Conservation (phyloP, 2,888 invertebrate genomes). For the Diarsia dahlii region DNA sequence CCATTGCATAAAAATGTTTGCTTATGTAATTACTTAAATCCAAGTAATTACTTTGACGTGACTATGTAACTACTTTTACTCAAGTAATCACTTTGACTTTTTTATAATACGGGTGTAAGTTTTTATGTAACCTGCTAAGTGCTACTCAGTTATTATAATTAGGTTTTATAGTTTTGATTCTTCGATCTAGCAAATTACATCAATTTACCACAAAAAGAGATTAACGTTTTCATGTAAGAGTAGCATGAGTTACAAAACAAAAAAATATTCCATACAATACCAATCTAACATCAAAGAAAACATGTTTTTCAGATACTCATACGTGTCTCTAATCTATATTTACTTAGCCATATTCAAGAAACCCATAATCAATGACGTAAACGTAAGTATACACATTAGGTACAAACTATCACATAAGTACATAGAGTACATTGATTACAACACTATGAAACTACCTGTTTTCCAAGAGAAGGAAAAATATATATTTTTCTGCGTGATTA, state of each 20-base stretch:
- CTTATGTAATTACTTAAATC: no score
- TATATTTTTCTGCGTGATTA: conserved; percentile 67
- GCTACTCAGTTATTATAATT: not conserved
- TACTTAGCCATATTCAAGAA: conserved; percentile 33
- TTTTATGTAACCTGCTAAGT: not conserved
- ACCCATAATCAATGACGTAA: conserved; percentile 37
- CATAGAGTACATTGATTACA: conserved; percentile 26
- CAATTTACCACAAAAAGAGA: not conserved
- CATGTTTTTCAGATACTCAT: conserved; percentile 37
- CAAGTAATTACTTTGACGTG: no score
- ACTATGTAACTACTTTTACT: not conserved
- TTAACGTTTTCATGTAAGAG: not conserved
- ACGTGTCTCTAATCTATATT: conserved; percentile 51
- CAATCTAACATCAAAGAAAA: conserved; percentile 20
- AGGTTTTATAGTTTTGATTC: not conserved
- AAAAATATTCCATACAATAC: conserved; percentile 40
- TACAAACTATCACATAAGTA: not conserved
- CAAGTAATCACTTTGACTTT: no score
- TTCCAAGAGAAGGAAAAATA: conserved; percentile 46
- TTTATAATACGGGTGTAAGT: no score
- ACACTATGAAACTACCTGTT: conserved; percentile 29
- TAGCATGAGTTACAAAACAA: conserved; percentile 8
- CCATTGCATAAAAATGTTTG: no score
- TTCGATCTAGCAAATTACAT: not conserved
- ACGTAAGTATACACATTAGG: conserved; percentile 35